These are phyloP conservation scores for Malacosoma neustria DNA, from an alignment of 2,888 invertebrate genomes.

Conservation along the genomic window DNA sequence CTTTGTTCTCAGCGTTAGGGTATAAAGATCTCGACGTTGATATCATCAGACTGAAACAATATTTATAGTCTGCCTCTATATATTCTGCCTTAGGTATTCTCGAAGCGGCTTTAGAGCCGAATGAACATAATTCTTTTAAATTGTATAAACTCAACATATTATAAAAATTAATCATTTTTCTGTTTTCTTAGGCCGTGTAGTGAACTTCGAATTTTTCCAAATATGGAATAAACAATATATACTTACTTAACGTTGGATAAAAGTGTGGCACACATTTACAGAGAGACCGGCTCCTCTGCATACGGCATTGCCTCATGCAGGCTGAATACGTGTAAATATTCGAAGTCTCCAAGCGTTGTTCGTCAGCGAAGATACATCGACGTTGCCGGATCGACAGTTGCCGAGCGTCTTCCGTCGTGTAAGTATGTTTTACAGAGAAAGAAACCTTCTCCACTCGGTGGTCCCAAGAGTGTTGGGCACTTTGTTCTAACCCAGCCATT, in stretches of 20 bases:
- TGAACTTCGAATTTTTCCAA: too few species aligned
- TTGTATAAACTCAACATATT: too few species aligned
- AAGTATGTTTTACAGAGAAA: slow-evolving; percentile 84
- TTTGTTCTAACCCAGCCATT: slow-evolving; percentile 79
- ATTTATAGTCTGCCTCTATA: too few species aligned
- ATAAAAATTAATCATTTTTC: too few species aligned
- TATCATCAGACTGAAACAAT: too few species aligned
- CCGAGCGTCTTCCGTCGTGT: slow-evolving; percentile 83
- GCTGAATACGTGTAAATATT: slow-evolving; percentile 81
- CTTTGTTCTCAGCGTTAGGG: too few species aligned
- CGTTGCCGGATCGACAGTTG: slow-evolving; percentile 80
- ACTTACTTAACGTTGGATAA: slow-evolving; percentile 77
- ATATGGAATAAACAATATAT: too few species aligned
- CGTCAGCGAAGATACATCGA: slow-evolving; percentile 82
- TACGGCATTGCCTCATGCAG: slow-evolving; percentile 84
- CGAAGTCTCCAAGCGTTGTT: slow-evolving; percentile 76
- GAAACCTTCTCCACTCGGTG: slow-evolving; percentile 74
- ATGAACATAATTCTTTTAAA: too few species aligned
- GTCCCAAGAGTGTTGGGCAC: slow-evolving; percentile 82
- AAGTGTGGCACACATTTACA: slow-evolving; percentile 85
- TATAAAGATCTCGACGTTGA: too few species aligned
- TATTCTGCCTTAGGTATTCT: too few species aligned
- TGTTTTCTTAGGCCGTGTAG: too few species aligned
- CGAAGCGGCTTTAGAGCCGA: too few species aligned
- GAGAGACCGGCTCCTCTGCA: slow-evolving; percentile 75